Evolutionary conservation across 2,113 vertebrate genomes (phyloP).

Genomic region (Gracilinanus agilis): DNA sequence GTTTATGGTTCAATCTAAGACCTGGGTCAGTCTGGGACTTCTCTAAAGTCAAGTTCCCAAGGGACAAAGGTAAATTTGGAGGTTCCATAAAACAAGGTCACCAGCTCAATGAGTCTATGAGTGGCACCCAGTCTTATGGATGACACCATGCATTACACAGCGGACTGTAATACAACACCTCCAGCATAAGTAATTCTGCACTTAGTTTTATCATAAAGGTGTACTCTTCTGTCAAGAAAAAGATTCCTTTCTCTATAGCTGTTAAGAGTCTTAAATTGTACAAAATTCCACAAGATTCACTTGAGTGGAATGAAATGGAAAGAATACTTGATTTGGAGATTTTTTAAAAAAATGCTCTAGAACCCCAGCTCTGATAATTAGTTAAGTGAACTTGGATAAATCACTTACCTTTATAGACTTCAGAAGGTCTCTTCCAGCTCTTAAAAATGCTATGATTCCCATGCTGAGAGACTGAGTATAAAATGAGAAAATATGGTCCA

Average conservation of each 20-base stretch:
- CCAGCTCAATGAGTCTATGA: not conserved
- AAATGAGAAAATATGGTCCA: not conserved
- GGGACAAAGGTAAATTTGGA: no score
- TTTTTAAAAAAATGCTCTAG: no score
- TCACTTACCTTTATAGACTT: not conserved
- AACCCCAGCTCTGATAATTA: not conserved
- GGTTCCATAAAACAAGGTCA: no score
- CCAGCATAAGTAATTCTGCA: not conserved
- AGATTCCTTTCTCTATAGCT: not conserved
- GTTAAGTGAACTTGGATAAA: not conserved
- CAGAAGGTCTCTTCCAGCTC: not conserved
- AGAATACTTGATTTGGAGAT: not conserved
- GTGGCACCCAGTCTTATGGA: not conserved
- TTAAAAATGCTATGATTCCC: not conserved
- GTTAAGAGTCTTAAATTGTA: no score
- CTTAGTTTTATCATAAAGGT: not conserved
- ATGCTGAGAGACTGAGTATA: not conserved
- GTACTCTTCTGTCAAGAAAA: not conserved
- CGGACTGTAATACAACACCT: not conserved
- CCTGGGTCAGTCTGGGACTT: no score
- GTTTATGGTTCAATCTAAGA: no score
- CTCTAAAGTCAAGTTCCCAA: no score
- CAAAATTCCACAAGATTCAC: not conserved
- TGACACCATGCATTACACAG: not conserved
- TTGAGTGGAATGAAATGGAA: not conserved